Base-by-base conservation (phyloP, 2,888 invertebrate species). In the Conops quadrifasciatus region DNA sequence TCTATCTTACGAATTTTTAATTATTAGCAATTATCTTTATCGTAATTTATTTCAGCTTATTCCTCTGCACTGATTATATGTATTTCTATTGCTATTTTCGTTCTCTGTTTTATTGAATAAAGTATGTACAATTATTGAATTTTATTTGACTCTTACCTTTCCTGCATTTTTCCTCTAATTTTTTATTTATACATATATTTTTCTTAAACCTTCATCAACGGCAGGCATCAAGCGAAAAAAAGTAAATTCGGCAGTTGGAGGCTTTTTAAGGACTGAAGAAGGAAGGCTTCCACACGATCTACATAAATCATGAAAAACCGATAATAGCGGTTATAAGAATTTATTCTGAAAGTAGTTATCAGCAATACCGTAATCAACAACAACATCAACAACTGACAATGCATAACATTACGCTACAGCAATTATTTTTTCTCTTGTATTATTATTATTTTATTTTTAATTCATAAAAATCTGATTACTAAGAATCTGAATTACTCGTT, bases 211-310 rank as follows among this genome's bases (percentile, higher is more conserved):
- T 53, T n/a, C n/a, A n/a, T 58, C 70, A 75, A 76, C 82, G 81
- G 80, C 78, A 80, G 19, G 21, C 13, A 80, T 75, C 80, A 78
- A 72, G 71, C 79, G 49, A 80, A 82, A 64, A 81, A 80, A 70
- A 82, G 83, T 78, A 83, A 83, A 76, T 82, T 84, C 76, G 83
- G 82, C 77, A 83, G 82, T 82, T 83, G 83, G 83, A 84, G 81
- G 83, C n/a, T n/a, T 83, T 83, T 78, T 83, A 79, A 80, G 67
- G 47, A 49, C 15, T 30, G 43, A 16, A 13, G 49, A 7, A 21
- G n/a, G 21, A 19, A 13, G 2, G 21, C n/a, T 36, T n/a, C n/a
- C n/a, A 7, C 43, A 21, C 13, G 7, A 13, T 62, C n/a, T 15
- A 36, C 19, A 7, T 9, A 43, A 43, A 15, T 19, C 21, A 21